Evolutionary conservation across 2,888 invertebrate genomes (phyloP), one percentile per base, ranked within the genome.

Genomic region (Pegoplata infirma): DNA sequence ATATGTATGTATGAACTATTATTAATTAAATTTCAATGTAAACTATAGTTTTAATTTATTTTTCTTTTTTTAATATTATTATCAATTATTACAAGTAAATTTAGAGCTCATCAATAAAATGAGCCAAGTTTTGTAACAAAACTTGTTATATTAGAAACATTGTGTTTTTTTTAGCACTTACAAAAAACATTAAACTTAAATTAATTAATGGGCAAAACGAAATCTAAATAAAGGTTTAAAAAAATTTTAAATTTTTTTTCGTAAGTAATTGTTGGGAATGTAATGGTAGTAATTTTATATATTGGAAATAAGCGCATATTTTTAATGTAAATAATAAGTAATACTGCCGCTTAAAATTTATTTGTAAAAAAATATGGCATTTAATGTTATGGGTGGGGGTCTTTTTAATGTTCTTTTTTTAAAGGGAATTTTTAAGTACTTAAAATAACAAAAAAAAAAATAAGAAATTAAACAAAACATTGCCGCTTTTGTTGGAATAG

Each of bases 311-410:
- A 19, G 23, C 56, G 44, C n/a, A 55, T 61, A 49, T 47, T 49
- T 49, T 23, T 46, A 47, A 21, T 56, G 49, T 67, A 19, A 64
- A 44, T 66, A 55, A 76, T 84, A 85, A 83, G 83, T 86, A 86
- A 86, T 85, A 86, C 85, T 86, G 85, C 84, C 85, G 80, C 81
- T 80, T 82, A 68, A 36, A 67, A 51, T 28, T 17, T 55, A 58
- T 40, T 16, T 68, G 49, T 69, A 63, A 40, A 40, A 40, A 40
- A 44, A 32, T 63, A 76, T 69, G 75, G 56, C 68, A 63, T 69
- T 63, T 36, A 28, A 28, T n/a, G n/a, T n/a, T n/a, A n/a, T n/a
- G n/a, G 36, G 36, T 40, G 5, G 53, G 59, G 53, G 59, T 67
- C 23, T 53, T 68, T 72, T 55, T 28, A 32, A 7, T 49, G 40